A percentile compares a stretch with the other conserved stretches of the same genome.
Conservation (phyloP, 2,888 invertebrate species). For the Hydriomena furcata region DNA sequence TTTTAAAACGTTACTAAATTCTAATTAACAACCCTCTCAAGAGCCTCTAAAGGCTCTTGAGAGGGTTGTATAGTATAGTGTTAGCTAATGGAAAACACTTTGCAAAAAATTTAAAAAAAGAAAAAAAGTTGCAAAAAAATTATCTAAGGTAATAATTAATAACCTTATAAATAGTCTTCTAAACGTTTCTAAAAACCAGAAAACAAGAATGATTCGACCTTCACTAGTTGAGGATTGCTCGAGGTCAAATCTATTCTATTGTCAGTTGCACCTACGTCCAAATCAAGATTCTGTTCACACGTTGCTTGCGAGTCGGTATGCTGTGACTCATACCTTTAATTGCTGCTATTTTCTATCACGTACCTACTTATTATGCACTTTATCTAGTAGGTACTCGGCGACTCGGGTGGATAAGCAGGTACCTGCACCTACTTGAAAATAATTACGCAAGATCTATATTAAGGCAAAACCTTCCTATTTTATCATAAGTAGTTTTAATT, state of each 20-base stretch:
- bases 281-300: slow-evolving; percentile 53
- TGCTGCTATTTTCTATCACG: slow-evolving; percentile 28
- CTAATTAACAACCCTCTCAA: too few species aligned
- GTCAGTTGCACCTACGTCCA: slow-evolving; percentile 49
- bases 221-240: slow-evolving; percentile 52
- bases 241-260: slow-evolving; percentile 77
- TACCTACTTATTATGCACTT: slow-evolving; percentile 21
- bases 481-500: too few species aligned
- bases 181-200: slow-evolving; percentile 5
- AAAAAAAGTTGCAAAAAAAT: neutral
- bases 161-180: neutral
- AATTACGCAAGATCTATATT: too few species aligned
- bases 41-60: too few species aligned
- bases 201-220: slow-evolving; percentile 30
- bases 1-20: too few species aligned
- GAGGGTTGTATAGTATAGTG: too few species aligned
- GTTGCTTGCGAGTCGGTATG: slow-evolving; percentile 30
- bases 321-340: slow-evolving; percentile 39
- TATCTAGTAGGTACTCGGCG: too few species aligned
- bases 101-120: too few species aligned
- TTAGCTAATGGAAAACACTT: too few species aligned
- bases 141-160: neutral
- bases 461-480: too few species aligned
- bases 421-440: too few species aligned
- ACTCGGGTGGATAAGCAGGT: too few species aligned